Evolutionary conservation across 2,797 vertebrate genomes (phyloP), one percentile per base, ranked within the genome.

Genomic region (Lagodon rhomboides): DNA sequence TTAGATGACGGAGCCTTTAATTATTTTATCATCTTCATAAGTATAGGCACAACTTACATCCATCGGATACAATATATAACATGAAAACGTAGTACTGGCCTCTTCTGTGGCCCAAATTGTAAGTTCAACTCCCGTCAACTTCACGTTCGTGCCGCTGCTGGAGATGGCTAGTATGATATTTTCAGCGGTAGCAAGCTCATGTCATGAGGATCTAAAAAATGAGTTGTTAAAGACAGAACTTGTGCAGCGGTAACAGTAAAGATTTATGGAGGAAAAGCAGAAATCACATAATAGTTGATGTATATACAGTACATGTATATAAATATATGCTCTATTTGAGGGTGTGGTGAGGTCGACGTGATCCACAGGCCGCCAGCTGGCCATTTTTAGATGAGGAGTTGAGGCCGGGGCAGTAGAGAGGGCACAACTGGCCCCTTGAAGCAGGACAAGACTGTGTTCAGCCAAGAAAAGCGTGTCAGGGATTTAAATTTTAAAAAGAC

Each of bases 391-490:
- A 65, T 20, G 66, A 78, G 64, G 20, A 51, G 58, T 68, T 73
- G 63, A 79, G 74, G 46, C 53, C 15, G 61, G 76, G 68, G 68
- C 59, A 56, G 49, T 17, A 27, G 30, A 80, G 78, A 63, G 64
- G 84, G 71, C 69, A 68, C 69, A 77, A 54, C 80, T 80, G 82
- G 65, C 72, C 83, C 68, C 82, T 68, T n/a, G 77, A 77, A 82
- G 53, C 81, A 75, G 81, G 63, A 85, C 70, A 64, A 87, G 73
- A 46, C 88, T 81, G 75, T 91, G 80, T 91, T 87, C 71, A 79
- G 82, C 85, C 84, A 88, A 85, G 89, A 82, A 87, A 91, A 94
- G 87, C 75, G 72, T 93, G 92, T 92, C 79, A 86, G 82, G 81
- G 86, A 78, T 90, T 90, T 92, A 81, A 80, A 88, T 77, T 80